Base-by-base conservation (phyloP, 2,797 vertebrate genomes). In the Pangasius larnaudii region DNA sequence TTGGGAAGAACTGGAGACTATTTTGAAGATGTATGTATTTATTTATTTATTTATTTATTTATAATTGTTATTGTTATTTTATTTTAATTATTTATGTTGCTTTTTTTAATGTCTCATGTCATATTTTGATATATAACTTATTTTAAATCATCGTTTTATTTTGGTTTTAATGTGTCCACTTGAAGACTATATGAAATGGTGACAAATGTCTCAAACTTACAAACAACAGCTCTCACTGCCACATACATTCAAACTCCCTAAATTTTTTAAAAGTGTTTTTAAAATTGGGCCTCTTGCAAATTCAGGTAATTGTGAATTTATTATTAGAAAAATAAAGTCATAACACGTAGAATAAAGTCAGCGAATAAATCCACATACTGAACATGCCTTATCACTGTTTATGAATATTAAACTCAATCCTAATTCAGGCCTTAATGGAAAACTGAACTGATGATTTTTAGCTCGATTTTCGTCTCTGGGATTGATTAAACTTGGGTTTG, bases 191-290 rank as follows among this genome's bases (percentile, higher is more conserved):
- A 51, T 49, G 5, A 49, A 49, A 16, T 5, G 18, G 14, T 16
- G 46, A n/a, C 13, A 22, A 30, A 83, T n/a, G 42, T 81, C 33
- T 59, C 24, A 65, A 0, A 18, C 16, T 6, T 10, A 36, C 3
- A 61, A 65, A 65, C 7, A 63, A 63, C 61, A 91, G 90, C 89
- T 88, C 63, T 87, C 69, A 91, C 89, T 91, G 90, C 89, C 90
- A 67, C 11, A 14, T 51, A 33, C 18, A 24, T 69, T 22, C 7
- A 63, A 63, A 58, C 16, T 56, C 19, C 36, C 36, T 7, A 36
- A 4, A 46, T 2, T 33, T 56, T 61, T 36, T 56, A 2, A 16
- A 36, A 14, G 8, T 1, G 2, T 22, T 78, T 56, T 78, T 10
- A 19, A 79, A 87, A 56, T 33, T 85, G 74, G 84, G 27, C 36